Base-by-base conservation (phyloP, 2,888 invertebrate genomes). In the Drosophila meridiana region DNA sequence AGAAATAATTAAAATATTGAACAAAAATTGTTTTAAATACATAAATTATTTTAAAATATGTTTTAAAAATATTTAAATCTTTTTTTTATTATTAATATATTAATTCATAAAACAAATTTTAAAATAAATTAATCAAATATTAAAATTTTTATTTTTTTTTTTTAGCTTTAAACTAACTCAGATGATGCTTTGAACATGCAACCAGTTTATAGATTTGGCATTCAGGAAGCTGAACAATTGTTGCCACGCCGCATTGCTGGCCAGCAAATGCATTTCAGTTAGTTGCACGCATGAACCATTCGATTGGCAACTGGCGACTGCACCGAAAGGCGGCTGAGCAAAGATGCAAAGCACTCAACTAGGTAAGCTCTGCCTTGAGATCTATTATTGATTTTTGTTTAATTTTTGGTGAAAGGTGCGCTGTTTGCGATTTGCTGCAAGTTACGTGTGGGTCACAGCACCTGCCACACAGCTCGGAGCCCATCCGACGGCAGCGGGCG, bases 361-460 rank as follows among this genome's bases (percentile, higher is more conserved):
- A 11, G 36, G 36, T 26, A 7, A 28, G 30, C 53, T 72, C 59
- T 48, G 45, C 56, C 26, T 11, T 52, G 42, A 32, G 55, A 58
- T 52, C 78, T 76, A 59, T 65, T 70, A 69, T 68, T 87, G 76
- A 78, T 73, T 87, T 85, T 64, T 83, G 86, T 72, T 76, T 76
- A 68, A 64, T 73, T 73, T 58, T 56, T 34, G 69, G 88, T 83
- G 88, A 88, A 88, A 85, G 88, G 83, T 69, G 69, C 47, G 59
- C 62, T 53, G 52, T 52, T 59, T 57, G 78, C 45, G 52, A 78
- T 76, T 76, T 52, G 63, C 60, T 42, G 63, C 42, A 64, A 45
- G 66, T 56, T 62, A 47, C 45, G 52, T 72, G 78, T 32, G 77
- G 72, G 61, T 75, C 75, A 61, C 55, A 30, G 47, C 73, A 76